These are phyloP conservation scores for Dicentrarchus labrax DNA, from an alignment of 2,113 vertebrate genomes.

Conservation along the genomic window DNA sequence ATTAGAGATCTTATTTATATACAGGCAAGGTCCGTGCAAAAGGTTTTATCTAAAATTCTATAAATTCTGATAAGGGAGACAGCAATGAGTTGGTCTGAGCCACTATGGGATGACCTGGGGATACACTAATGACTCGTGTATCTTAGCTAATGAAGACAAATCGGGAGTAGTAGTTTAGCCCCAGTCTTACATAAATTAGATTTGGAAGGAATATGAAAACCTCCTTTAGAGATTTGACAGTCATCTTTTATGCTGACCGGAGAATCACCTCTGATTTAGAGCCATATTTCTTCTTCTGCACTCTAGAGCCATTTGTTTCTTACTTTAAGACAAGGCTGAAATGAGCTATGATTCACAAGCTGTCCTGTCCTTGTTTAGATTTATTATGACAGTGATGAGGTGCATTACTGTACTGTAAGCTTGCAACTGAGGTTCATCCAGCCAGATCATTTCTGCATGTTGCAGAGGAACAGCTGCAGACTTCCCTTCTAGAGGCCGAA, in stretches of 20 bases:
- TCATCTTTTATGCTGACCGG: not conserved
- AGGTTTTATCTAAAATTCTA: too few relatives aligned
- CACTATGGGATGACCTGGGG: too few relatives aligned
- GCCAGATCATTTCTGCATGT: not conserved
- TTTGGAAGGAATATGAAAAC: not conserved
- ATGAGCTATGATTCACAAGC: not conserved
- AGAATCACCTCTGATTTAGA: not conserved
- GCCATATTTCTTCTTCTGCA: not conserved
- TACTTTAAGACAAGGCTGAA: not conserved
- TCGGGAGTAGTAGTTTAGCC: not conserved
- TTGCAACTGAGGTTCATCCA: not conserved
- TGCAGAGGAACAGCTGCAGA: not conserved
- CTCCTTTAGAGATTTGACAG: not conserved
- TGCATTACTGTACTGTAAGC: conserved; percentile 6
- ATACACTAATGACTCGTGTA: too few relatives aligned
- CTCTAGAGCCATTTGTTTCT: not conserved
- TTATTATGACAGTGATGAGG: conserved; percentile 18
- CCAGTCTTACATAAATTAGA: not conserved
- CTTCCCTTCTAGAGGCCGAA: not conserved
- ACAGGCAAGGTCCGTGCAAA: too few relatives aligned
- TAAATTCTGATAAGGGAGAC: too few relatives aligned
- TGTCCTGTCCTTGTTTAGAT: not conserved
- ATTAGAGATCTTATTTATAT: too few relatives aligned
- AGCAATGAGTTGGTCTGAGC: too few relatives aligned
- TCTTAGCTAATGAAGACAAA: not conserved